Percentiles rank a stretch among this genome's conserved stretches.
Conservation (phyloP, 2,797 vertebrate species). For the Knipowitschia caucasica region DNA sequence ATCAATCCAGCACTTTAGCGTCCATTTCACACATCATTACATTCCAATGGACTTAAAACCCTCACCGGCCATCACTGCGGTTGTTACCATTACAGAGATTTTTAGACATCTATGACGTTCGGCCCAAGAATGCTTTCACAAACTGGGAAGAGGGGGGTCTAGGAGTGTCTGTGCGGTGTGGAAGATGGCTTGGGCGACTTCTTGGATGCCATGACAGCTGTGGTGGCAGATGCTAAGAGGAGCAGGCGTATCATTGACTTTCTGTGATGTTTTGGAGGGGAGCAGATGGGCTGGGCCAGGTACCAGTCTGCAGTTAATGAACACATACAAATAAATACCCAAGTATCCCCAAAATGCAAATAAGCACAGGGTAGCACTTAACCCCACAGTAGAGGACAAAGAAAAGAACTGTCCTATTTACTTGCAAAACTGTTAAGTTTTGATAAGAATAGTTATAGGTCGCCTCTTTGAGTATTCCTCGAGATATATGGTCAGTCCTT, state of each 20-base stretch:
- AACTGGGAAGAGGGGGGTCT: conserved; percentile 12
- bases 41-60: conserved; percentile 75
- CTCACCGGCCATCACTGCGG: conserved; percentile 62
- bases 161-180: conserved; percentile 13
- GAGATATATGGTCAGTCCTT: too few species aligned
- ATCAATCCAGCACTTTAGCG: conserved; percentile 75
- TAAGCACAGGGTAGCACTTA: conserved; percentile 16
- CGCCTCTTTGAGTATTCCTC: too few species aligned
- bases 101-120: conserved; percentile 57
- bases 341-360: conserved; percentile 29
- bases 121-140: conserved; percentile 38
- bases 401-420: not conserved
- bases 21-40: conserved; percentile 80
- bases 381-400: not conserved
- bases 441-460: not conserved
- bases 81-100: conserved; percentile 62
- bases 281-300: conserved; percentile 71
- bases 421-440: not conserved
- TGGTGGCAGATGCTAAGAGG: conserved; percentile 61
- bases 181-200: conserved; percentile 20
- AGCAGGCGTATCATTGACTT: conserved; percentile 59
- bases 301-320: conserved; percentile 58
- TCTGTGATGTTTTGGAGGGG: conserved; percentile 61
- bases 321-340: conserved; percentile 49
- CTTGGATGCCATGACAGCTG: conserved; percentile 66